Evolutionary conservation across 2,797 vertebrate genomes (phyloP).

Genomic region (Lagodon rhomboides): DNA sequence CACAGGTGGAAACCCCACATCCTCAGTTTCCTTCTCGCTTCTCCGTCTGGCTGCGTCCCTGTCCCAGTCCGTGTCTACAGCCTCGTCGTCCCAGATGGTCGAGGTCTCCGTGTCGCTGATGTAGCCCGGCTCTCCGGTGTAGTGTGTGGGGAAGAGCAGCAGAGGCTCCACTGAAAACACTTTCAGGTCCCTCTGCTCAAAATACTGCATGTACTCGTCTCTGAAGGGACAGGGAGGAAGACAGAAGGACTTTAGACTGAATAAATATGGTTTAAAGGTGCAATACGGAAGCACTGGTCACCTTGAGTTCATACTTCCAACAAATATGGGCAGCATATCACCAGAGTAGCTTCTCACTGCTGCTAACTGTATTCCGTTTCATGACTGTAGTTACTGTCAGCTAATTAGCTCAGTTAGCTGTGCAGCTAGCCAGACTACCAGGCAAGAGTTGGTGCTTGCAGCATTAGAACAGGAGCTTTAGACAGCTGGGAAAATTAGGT

Average conservation of each 20-base stretch:
- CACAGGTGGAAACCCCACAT: slow-evolving; percentile 76
- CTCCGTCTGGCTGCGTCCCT: slow-evolving; percentile 75
- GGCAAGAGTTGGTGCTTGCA: no score
- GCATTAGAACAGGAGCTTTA: no score
- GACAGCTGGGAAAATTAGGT: no score
- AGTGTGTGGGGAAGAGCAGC: slow-evolving; percentile 92
- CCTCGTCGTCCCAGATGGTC: slow-evolving; percentile 94
- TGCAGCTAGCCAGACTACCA: no score
- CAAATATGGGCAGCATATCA: no score
- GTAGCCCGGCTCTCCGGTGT: slow-evolving; percentile 92
- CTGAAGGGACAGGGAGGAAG: slow-evolving; percentile 66
- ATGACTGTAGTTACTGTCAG: no score
- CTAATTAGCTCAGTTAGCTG: no score
- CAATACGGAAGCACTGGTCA: no score
- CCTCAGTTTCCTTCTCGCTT: slow-evolving; percentile 61
- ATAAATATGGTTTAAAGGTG: neutral
- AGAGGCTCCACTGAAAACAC: slow-evolving; percentile 92
- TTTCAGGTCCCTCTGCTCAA: slow-evolving; percentile 86
- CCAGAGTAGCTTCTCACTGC: no score
- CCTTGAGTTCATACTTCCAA: no score
- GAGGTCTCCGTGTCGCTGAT: slow-evolving; percentile 95
- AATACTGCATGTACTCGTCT: slow-evolving; percentile 88
- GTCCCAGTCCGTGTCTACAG: slow-evolving; percentile 90
- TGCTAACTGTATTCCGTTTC: no score
- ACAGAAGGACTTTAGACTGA: neutral